Percentiles rank a stretch among this genome's conserved stretches.
Conservation (phyloP, 2,113 vertebrate species). For the Dryoscopus gambensis region DNA sequence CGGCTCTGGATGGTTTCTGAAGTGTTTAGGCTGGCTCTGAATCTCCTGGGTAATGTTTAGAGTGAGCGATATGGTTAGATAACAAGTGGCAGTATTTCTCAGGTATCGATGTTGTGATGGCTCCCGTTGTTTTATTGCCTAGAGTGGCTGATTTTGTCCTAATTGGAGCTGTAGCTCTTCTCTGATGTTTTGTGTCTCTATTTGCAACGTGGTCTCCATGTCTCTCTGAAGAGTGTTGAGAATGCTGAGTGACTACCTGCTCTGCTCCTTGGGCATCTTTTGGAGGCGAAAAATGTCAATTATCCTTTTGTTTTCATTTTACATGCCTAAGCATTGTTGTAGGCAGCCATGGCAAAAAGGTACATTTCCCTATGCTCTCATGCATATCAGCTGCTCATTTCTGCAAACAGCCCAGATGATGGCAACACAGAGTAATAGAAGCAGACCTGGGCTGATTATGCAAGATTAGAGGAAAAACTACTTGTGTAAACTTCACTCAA, state of each 20-base stretch:
- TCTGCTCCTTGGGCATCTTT: neutral
- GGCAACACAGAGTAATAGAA: conserved; percentile 3
- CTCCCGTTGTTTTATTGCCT: conserved; percentile 79
- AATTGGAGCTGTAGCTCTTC: conserved; percentile 82
- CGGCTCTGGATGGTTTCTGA: conserved; percentile 73
- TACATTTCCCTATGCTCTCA: neutral
- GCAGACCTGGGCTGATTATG: neutral
- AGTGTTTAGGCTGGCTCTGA: conserved; percentile 73
- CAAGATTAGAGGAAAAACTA: neutral
- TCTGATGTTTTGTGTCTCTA: conserved; percentile 78
- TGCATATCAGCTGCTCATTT: neutral
- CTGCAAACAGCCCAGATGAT: conserved; percentile 18
- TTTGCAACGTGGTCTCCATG: conserved; percentile 66
- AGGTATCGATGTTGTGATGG: conserved; percentile 72
- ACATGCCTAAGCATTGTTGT: neutral
- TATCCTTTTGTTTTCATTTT: conserved; percentile 11
- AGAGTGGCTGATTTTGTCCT: conserved; percentile 79
- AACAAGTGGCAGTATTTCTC: conserved; percentile 86
- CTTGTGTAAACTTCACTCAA: neutral
- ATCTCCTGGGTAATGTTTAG: conserved; percentile 81
- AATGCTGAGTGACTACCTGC: neutral
- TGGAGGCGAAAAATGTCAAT: neutral
- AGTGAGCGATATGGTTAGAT: conserved; percentile 80
- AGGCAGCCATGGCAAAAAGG: neutral
- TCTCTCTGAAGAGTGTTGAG: neutral